Percentiles rank a stretch among this genome's conserved stretches.
These are phyloP conservation scores for Myiothlypis chrysogaster DNA, from an alignment of 2,797 vertebrate species.

Conservation along the genomic window DNA sequence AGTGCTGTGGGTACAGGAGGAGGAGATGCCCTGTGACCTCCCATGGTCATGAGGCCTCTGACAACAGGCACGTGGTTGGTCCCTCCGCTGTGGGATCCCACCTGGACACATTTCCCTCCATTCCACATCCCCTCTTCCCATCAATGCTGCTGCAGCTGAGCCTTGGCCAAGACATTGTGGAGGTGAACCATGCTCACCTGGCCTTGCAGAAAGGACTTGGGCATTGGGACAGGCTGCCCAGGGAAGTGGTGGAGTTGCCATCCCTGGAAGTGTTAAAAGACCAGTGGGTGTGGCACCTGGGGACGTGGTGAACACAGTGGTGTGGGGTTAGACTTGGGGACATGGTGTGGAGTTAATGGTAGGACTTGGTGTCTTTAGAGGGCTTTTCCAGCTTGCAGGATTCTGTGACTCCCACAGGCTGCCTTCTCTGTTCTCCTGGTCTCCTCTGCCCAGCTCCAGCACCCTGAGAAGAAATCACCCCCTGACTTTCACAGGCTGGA, in stretches of 20 bases:
- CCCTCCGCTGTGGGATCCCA: background rate
- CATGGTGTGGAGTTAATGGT: background rate
- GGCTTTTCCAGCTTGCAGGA: background rate
- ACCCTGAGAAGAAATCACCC: background rate
- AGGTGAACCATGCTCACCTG: accelerated
- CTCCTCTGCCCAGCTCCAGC: background rate
- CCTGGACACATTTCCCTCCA: accelerated
- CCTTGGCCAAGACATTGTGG: background rate
- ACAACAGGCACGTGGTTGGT: accelerated
- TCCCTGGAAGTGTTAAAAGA: background rate
- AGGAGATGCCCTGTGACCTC: background rate
- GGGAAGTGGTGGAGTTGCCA: background rate
- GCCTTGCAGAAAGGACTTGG: background rate
- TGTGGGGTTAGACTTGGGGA: background rate
- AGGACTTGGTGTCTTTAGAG: background rate
- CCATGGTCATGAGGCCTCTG: accelerated
- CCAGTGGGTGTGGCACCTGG: background rate
- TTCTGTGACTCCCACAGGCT: background rate
- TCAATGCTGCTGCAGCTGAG: accelerated
- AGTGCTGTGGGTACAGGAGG: background rate
- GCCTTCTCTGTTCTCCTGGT: background rate
- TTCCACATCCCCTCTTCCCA: background rate
- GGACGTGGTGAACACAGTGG: no score
- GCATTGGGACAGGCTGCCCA: background rate
- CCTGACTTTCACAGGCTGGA: accelerated